Evolutionary conservation across 2,113 vertebrate species (phyloP).

Genomic region (Leucopternis melanops): DNA sequence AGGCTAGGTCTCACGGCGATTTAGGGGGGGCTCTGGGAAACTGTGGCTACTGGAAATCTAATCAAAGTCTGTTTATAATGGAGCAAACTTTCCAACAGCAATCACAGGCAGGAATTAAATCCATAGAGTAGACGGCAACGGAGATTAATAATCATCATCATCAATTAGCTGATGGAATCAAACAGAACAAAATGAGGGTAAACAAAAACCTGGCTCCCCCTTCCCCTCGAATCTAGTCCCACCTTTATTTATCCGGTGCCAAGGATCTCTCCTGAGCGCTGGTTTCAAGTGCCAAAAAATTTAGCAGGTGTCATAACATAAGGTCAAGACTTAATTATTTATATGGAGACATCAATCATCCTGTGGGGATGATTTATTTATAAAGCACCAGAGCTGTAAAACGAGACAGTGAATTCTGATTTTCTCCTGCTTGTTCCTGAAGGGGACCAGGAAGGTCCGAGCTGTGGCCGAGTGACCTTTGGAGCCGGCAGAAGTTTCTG

Average conservation of each 20-base stretch:
- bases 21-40: neutral
- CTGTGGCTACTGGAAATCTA: neutral
- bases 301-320: slow-evolving; percentile 71
- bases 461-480: neutral
- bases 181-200: slow-evolving; percentile 14
- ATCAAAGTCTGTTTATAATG: neutral
- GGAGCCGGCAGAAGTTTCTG: neutral
- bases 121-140: neutral
- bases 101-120: slow-evolving; percentile 3
- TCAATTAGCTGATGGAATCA: slow-evolving; percentile 26
- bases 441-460: neutral
- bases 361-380: slow-evolving; percentile 64
- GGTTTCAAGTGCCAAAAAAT: slow-evolving; percentile 57
- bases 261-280: slow-evolving; percentile 33
- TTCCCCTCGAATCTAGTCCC: neutral
- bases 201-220: neutral
- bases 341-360: slow-evolving; percentile 66
- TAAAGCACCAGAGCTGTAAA: slow-evolving; percentile 43
- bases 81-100: slow-evolving; percentile 1
- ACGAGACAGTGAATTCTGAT: slow-evolving; percentile 16
- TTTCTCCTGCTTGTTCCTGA: neutral
- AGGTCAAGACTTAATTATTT: slow-evolving; percentile 81
- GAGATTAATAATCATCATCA: slow-evolving; percentile 6
- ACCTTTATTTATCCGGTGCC: neutral
- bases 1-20: neutral